Percentiles rank a stretch among this genome's conserved stretches.
phyloP scores from a whole-genome alignment of 2,888 invertebrate genomes.

The Tetranychus piercei region DNA sequence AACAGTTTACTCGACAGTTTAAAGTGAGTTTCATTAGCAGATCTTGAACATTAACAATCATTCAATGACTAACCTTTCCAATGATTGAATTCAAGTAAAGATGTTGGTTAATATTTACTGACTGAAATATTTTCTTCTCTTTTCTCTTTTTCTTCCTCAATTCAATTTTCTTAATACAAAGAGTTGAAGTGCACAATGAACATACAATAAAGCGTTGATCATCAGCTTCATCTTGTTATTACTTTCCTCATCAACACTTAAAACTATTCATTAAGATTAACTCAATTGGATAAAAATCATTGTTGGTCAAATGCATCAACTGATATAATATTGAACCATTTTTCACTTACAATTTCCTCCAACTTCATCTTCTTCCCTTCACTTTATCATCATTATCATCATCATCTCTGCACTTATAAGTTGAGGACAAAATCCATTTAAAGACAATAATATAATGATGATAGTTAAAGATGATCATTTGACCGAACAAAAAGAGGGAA shows the following conservation, averaged over 20 bases:
- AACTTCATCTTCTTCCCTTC: neutral
- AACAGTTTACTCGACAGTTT: too few relatives aligned
- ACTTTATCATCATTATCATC: neutral
- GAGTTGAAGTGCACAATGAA: too few relatives aligned
- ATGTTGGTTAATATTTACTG: too few relatives aligned
- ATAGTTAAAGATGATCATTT: neutral
- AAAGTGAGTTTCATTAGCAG: too few relatives aligned
- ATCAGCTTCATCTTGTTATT: neutral
- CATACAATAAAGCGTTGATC: neutral
- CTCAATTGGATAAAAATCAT: neutral
- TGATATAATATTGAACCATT: neutral
- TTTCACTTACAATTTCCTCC: neutral
- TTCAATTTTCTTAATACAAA: too few relatives aligned
- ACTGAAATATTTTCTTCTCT: too few relatives aligned
- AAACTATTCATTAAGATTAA: neutral
- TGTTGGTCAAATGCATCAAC: neutral
- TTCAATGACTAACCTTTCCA: too few relatives aligned
- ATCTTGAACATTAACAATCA: too few relatives aligned
- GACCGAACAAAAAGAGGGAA: neutral
- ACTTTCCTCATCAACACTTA: neutral
- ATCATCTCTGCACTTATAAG: neutral
- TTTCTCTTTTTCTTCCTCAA: too few relatives aligned
- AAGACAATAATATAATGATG: neutral
- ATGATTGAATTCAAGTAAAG: too few relatives aligned
- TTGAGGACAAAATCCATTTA: neutral